These are phyloP conservation scores for Diploptera punctata DNA, from an alignment of 2,888 invertebrate genomes.

Conservation along the genomic window DNA sequence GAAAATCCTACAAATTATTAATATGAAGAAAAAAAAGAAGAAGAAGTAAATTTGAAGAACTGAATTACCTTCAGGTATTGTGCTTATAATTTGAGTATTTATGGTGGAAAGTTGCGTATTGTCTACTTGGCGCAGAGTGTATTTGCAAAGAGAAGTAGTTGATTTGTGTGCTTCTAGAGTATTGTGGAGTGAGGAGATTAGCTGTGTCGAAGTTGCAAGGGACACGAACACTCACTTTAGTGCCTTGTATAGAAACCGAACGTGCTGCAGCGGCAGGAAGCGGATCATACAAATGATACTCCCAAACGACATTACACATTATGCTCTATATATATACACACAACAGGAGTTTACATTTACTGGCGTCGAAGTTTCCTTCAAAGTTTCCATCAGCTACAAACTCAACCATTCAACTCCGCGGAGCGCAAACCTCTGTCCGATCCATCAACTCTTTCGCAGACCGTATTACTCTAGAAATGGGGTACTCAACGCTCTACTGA, in stretches of 20 bases:
- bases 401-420: neutral
- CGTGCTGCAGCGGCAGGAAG: neutral
- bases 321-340: neutral
- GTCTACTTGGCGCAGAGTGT: too few relatives aligned
- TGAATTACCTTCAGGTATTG: too few relatives aligned
- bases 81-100: too few relatives aligned
- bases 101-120: too few relatives aligned
- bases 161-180: constrained; percentile 3
- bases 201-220: constrained; percentile 20
- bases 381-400: constrained; percentile 6
- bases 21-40: too few relatives aligned
- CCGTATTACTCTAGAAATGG: neutral
- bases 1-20: too few relatives aligned
- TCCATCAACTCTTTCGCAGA: neutral
- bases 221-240: constrained; percentile 25
- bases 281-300: constrained; percentile 19
- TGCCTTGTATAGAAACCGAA: constrained; percentile 22
- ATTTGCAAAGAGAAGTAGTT: neutral
- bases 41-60: too few relatives aligned
- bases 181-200: neutral
- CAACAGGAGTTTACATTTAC: constrained; percentile 20
- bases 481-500: too few relatives aligned
- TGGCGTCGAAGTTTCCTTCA: constrained; percentile 3
- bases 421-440: constrained; percentile 15
- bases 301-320: constrained; percentile 12